phyloP scores from a whole-genome alignment of 2,113 vertebrate genomes.

The Corvus hawaiiensis region DNA sequence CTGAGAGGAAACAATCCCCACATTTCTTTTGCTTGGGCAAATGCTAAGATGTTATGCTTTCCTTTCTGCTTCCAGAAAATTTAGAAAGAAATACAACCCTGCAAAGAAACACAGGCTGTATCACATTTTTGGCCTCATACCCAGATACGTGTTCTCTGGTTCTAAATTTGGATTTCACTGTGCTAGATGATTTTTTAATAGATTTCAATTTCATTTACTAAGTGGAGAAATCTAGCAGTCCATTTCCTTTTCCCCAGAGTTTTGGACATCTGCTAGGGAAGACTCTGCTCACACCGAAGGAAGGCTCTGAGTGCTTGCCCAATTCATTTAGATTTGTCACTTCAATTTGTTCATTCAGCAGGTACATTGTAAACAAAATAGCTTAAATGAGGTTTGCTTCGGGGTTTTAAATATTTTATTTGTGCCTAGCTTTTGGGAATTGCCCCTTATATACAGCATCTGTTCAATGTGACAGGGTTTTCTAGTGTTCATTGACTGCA shows the following conservation, averaged over 20 bases:
- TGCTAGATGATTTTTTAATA: slow-evolving; percentile 23
- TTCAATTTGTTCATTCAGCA: slow-evolving; percentile 43
- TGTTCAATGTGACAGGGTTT: not conserved
- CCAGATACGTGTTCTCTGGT: not conserved
- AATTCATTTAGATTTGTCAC: slow-evolving; percentile 55
- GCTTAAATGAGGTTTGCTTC: slow-evolving; percentile 40
- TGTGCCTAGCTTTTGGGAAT: slow-evolving; percentile 43
- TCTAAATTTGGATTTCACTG: slow-evolving; percentile 18
- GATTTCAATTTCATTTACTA: slow-evolving; percentile 28
- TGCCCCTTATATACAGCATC: slow-evolving; percentile 2
- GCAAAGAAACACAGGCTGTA: not conserved
- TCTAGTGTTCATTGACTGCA: not conserved
- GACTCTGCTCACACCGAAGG: not conserved
- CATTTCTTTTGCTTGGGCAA: not conserved
- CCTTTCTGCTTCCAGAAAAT: not conserved
- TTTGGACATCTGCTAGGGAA: slow-evolving; percentile 49
- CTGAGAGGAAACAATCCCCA: not conserved
- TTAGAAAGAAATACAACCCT: not conserved
- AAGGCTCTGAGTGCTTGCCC: slow-evolving; percentile 29
- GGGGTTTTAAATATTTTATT: slow-evolving; percentile 55
- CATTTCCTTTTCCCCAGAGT: slow-evolving; percentile 41
- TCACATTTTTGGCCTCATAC: not conserved
- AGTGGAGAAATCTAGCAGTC: slow-evolving; percentile 36
- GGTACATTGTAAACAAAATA: slow-evolving; percentile 50
- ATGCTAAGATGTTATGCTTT: not conserved